These are phyloP conservation scores for Magallana angulata DNA, from an alignment of 1,140 invertebrate genomes.

Conservation along the genomic window DNA sequence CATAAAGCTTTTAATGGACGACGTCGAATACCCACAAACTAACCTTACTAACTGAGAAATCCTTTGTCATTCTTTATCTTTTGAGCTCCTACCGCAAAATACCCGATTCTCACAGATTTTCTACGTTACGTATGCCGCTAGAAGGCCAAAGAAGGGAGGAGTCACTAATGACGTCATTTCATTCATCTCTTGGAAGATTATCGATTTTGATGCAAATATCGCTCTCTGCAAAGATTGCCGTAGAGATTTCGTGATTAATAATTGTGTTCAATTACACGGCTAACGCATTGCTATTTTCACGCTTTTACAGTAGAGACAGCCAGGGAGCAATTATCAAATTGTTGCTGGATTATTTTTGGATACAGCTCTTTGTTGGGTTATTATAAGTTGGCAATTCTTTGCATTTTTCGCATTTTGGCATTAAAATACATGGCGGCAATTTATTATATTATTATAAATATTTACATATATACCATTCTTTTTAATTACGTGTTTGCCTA, in stretches of 20 bases:
- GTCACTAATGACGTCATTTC: slow-evolving; percentile 7
- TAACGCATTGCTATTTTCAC: slow-evolving; percentile 12
- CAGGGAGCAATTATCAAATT: not conserved
- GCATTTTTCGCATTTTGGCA: not conserved
- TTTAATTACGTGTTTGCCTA: too few species aligned
- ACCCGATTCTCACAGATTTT: not conserved
- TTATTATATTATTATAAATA: too few species aligned
- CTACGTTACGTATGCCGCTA: not conserved
- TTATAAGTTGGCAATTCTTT: not conserved
- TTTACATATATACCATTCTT: too few species aligned
- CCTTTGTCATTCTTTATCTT: not conserved
- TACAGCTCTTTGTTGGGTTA: not conserved
- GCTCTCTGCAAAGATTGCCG: not conserved
- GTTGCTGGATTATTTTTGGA: slow-evolving; percentile 7
- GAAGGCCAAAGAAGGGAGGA: not conserved
- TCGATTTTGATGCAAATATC: slow-evolving; percentile 32
- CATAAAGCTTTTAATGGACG: not conserved
- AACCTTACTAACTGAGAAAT: not conserved
- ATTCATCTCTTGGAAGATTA: slow-evolving; percentile 36
- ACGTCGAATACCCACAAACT: not conserved
- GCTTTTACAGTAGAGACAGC: not conserved
- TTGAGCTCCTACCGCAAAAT: not conserved
- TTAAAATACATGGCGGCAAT: too few species aligned
- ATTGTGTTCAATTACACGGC: slow-evolving; percentile 5
- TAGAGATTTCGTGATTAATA: slow-evolving; percentile 21